These are phyloP conservation scores for Aradus depressus DNA, from an alignment of 2,888 invertebrate species.

Conservation along the genomic window DNA sequence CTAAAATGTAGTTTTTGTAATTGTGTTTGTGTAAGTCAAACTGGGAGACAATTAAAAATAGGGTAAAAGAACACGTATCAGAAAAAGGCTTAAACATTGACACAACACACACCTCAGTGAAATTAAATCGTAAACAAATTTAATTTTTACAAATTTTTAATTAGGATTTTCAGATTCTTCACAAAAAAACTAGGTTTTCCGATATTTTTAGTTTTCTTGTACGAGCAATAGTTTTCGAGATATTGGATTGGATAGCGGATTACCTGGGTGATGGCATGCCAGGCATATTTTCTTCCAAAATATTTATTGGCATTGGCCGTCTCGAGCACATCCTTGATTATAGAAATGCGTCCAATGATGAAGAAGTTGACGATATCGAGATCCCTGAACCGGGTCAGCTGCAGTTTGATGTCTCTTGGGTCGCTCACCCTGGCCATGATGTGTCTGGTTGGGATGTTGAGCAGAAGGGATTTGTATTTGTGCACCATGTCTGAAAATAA, in stretches of 20 bases:
- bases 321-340: conserved; percentile 37
- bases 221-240: too few relatives aligned
- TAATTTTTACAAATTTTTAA: too few relatives aligned
- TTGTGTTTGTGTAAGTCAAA: too few relatives aligned
- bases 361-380: conserved; percentile 85
- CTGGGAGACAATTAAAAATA: too few relatives aligned
- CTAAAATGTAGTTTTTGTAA: too few relatives aligned
- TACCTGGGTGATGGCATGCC: conserved; percentile 69
- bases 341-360: conserved; percentile 60
- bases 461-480: conserved; percentile 79
- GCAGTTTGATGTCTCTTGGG: conserved; percentile 50
- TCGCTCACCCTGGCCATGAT: conserved; percentile 59
- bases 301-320: conserved; percentile 50
- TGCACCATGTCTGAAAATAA: conserved; percentile 69
- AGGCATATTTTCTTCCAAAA: conserved; percentile 74
- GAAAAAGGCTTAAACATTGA: too few relatives aligned
- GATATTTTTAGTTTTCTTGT: too few relatives aligned
- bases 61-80: too few relatives aligned
- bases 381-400: conserved; percentile 60
- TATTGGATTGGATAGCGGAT: neutral
- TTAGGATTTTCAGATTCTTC: too few relatives aligned
- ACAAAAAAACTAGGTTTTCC: too few relatives aligned
- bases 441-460: conserved; percentile 83
- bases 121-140: too few relatives aligned
- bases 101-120: too few relatives aligned